Conservation (phyloP, 2,113 vertebrate species). For the Paratilapia polleni region DNA sequence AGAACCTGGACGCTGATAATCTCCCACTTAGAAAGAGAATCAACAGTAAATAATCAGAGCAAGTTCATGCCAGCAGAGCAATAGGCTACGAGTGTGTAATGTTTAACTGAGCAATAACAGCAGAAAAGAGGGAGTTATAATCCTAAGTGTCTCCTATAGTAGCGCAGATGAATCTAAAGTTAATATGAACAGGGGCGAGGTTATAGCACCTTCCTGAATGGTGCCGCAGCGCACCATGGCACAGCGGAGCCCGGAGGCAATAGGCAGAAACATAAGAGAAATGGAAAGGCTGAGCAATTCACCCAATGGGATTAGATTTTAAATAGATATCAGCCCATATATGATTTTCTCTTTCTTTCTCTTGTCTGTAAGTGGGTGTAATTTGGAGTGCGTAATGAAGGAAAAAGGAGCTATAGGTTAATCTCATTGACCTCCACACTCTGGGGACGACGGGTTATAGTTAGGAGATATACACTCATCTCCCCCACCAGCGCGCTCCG, state of each 20-base stretch:
- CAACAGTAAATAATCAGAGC: slow-evolving; percentile 20
- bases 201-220: slow-evolving; percentile 69
- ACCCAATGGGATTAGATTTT: slow-evolving; percentile 80
- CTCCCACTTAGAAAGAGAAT: background rate
- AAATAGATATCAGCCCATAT: slow-evolving; percentile 81
- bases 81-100: slow-evolving; percentile 39
- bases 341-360: slow-evolving; percentile 64
- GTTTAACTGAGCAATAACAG: slow-evolving; percentile 63
- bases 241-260: slow-evolving; percentile 67
- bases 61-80: slow-evolving; percentile 25
- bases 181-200: slow-evolving; percentile 68
- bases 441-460: slow-evolving; percentile 73
- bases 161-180: slow-evolving; percentile 65
- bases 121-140: slow-evolving; percentile 62
- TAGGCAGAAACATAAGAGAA: slow-evolving; percentile 77
- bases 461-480: slow-evolving; percentile 63
- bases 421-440: slow-evolving; percentile 80
- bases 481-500: slow-evolving; percentile 57
- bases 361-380: slow-evolving; percentile 72
- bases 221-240: slow-evolving; percentile 41
- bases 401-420: slow-evolving; percentile 78
- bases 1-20: background rate
- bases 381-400: slow-evolving; percentile 75
- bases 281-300: slow-evolving; percentile 69
- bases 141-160: slow-evolving; percentile 64